A percentile compares a stretch with the other conserved stretches of the same genome.
These are phyloP conservation scores for Chelon labrosus DNA, from an alignment of 2,797 vertebrate genomes.

Conservation along the genomic window DNA sequence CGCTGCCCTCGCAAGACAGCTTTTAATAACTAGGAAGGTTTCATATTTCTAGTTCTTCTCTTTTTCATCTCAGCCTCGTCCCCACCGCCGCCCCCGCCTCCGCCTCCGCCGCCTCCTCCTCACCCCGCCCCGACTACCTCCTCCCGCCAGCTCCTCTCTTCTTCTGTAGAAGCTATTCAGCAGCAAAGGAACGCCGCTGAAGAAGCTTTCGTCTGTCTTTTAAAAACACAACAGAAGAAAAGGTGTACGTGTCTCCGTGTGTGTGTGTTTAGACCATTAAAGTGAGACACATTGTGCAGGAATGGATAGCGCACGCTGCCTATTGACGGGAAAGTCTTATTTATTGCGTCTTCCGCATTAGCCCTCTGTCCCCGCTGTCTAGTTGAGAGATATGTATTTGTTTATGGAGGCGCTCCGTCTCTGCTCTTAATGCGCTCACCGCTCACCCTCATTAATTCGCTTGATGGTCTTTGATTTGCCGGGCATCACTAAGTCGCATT, in stretches of 20 bases:
- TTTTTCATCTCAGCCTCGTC: constrained; percentile 57
- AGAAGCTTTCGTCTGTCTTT: constrained; percentile 62
- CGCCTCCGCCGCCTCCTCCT: constrained; percentile 22
- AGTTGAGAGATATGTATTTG: constrained; percentile 79
- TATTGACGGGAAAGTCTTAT: constrained; percentile 62
- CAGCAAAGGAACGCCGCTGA: constrained; percentile 56
- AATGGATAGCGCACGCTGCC: constrained; percentile 44
- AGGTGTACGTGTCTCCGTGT: constrained; percentile 39
- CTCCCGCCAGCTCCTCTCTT: constrained; percentile 36
- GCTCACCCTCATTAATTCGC: constrained; percentile 85
- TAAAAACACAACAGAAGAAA: constrained; percentile 42
- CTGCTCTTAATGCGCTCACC: constrained; percentile 78
- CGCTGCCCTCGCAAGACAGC: constrained; percentile 72
- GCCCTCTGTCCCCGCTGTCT: constrained; percentile 62
- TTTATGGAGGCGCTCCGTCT: constrained; percentile 75
- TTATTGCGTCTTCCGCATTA: constrained; percentile 64
- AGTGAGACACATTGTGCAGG: constrained; percentile 55
- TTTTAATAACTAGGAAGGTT: constrained; percentile 80
- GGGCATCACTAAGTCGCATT: constrained; percentile 86
- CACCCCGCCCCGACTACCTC: not conserved
- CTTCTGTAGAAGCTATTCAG: constrained; percentile 63
- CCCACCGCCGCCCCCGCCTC: not conserved
- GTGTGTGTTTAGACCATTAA: constrained; percentile 49
- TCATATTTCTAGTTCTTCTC: constrained; percentile 72
- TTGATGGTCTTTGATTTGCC: constrained; percentile 85